Percentiles rank a stretch among this genome's conserved stretches.
phyloP scores from a whole-genome alignment of 2,888 invertebrate genomes.

The Achlya flavicornis region DNA sequence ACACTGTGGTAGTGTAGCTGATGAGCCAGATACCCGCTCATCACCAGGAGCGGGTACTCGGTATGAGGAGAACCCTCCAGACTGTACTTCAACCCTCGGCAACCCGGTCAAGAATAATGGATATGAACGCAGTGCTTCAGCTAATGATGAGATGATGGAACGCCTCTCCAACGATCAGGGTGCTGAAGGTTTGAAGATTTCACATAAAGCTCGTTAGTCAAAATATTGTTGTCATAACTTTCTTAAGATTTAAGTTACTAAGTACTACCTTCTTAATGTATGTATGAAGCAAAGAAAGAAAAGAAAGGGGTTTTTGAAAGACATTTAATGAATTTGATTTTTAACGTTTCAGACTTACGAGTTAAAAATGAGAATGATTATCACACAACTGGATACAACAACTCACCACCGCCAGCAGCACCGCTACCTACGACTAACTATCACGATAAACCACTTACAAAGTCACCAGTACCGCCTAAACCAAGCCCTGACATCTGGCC shows the following conservation, averaged over 20 bases:
- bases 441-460: conserved; percentile 74
- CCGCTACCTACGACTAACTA: conserved; percentile 75
- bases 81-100: conserved; percentile 77
- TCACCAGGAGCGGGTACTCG: conserved; percentile 78
- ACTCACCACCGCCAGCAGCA: conserved; percentile 84
- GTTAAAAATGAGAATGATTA: conserved; percentile 87
- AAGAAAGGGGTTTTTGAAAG: neutral
- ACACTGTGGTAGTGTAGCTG: conserved; percentile 78
- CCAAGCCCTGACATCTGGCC: conserved; percentile 86
- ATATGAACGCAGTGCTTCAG: conserved; percentile 75
- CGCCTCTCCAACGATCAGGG: conserved; percentile 79
- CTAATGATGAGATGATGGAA: conserved; percentile 75
- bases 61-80: conserved; percentile 73
- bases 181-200: conserved; percentile 71
- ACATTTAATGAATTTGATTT: neutral
- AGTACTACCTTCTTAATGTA: too few species aligned
- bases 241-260: neutral
- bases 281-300: neutral
- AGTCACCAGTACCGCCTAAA: conserved; percentile 82
- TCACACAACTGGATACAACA: conserved; percentile 81
- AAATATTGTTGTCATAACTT: conserved; percentile 9
- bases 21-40: conserved; percentile 80
- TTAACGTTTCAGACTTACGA: conserved; percentile 85
- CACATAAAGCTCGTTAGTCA: conserved; percentile 9
- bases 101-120: conserved; percentile 81